Evolutionary conservation across 1,140 invertebrate species (phyloP).

Genomic region (Drosophila pseudoobscura): DNA sequence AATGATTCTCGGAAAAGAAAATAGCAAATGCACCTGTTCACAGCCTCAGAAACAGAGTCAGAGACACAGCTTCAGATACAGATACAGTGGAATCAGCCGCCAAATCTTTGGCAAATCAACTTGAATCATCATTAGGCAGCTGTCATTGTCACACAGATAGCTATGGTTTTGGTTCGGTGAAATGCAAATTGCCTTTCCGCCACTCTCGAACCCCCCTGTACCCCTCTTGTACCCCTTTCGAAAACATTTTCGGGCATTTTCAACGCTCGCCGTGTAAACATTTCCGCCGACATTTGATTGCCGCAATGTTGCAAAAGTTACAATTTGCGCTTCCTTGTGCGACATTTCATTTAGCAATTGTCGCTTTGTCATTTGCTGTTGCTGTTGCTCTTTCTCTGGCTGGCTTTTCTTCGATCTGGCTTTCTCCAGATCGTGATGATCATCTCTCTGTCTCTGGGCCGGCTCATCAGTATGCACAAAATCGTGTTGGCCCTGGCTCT

Average conservation of each 20-base stretch:
- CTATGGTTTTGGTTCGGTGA: conserved; percentile 43
- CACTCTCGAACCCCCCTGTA: conserved; percentile 2
- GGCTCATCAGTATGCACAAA: conserved; percentile 70
- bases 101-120: conserved; percentile 62
- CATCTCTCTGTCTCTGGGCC: conserved; percentile 17
- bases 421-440: conserved; percentile 74
- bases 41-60: conserved; percentile 8
- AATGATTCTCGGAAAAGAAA: conserved; percentile 36
- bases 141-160: conserved; percentile 56
- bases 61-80: conserved; percentile 5
- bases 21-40: conserved; percentile 60
- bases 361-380: conserved; percentile 48
- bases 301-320: conserved; percentile 38
- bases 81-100: conserved; percentile 33
- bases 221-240: neutral
- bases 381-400: conserved; percentile 3
- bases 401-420: conserved; percentile 42
- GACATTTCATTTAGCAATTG: conserved; percentile 76
- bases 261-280: conserved; percentile 44
- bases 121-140: conserved; percentile 61
- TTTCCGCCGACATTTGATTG: conserved; percentile 59
- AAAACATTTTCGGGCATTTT: conserved; percentile 46
- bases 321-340: conserved; percentile 72
- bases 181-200: conserved; percentile 75
- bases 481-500: conserved; percentile 48